Evolutionary conservation across 64 coral and sea anemone genomes (phyloP).

Genomic region (Montipora foliosa): DNA sequence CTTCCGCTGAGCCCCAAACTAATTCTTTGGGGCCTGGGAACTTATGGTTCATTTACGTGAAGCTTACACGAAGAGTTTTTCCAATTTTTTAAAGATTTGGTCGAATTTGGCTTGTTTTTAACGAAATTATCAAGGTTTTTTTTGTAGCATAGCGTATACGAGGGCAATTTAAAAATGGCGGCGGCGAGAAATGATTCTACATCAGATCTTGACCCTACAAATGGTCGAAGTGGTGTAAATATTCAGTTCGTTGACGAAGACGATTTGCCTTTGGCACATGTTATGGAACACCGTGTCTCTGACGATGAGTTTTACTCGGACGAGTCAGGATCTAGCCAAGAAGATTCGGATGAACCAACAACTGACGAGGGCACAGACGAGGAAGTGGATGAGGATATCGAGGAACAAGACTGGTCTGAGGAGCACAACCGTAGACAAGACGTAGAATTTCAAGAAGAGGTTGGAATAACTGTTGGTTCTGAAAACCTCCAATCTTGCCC

Average conservation of each 20-base stretch:
- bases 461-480: too few species aligned
- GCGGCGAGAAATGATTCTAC: not conserved
- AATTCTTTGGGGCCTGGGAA: not conserved
- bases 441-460: too few species aligned
- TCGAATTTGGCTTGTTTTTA: constrained; percentile 9
- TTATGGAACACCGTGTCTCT: not conserved
- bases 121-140: not conserved
- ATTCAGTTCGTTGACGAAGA: too few species aligned
- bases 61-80: not conserved
- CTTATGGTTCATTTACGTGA: not conserved
- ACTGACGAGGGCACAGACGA: too few species aligned
- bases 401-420: not conserved
- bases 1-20: not conserved
- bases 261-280: not conserved
- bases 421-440: too few species aligned
- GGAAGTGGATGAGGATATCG: not conserved
- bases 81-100: constrained; percentile 1
- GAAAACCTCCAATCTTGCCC: too few species aligned
- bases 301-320: not conserved
- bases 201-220: not conserved
- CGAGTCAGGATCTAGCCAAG: not conserved
- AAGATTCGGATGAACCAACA: not conserved
- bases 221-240: not conserved
- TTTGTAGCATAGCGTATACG: not conserved
- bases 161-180: constrained; percentile 5